phyloP scores from a whole-genome alignment of 2,888 invertebrate genomes.

The Drosophila tripunctata region DNA sequence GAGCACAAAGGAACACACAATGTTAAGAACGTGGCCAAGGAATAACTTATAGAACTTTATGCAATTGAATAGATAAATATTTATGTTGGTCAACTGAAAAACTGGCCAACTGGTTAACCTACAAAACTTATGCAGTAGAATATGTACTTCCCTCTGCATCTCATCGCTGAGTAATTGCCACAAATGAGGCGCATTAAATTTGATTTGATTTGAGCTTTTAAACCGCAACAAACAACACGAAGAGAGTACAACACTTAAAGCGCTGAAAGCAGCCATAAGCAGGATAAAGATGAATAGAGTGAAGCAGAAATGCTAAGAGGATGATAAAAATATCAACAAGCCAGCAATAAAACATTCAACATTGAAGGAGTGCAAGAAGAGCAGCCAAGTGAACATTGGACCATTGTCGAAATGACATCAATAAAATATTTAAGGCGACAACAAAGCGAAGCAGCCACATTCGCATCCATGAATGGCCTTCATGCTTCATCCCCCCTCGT shows the following conservation, averaged over 20 bases:
- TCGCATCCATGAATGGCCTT: slow-evolving; percentile 46
- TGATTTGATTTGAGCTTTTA: slow-evolving; percentile 55
- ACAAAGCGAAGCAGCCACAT: slow-evolving; percentile 43
- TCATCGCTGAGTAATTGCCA: slow-evolving; percentile 24
- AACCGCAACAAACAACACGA: slow-evolving; percentile 34
- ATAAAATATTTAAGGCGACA: slow-evolving; percentile 73
- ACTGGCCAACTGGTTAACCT: slow-evolving; percentile 3
- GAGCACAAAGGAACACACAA: slow-evolving; percentile 48
- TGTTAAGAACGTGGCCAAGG: slow-evolving; percentile 15
- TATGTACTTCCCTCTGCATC: not conserved
- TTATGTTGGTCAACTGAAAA: slow-evolving; percentile 40
- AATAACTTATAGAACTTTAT: slow-evolving; percentile 36
- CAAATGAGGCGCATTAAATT: slow-evolving; percentile 60
- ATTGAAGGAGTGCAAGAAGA: slow-evolving; percentile 29
- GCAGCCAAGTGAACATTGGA: slow-evolving; percentile 64
- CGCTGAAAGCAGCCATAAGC: slow-evolving; percentile 38
- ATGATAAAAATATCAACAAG: slow-evolving; percentile 71
- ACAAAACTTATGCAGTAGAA: not conserved
- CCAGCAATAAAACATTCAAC: slow-evolving; percentile 63
- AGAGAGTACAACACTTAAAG: slow-evolving; percentile 49
- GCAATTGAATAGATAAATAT: slow-evolving; percentile 52
- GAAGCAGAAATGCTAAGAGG: slow-evolving; percentile 4
- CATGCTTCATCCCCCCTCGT: slow-evolving; percentile 30
- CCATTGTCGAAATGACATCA: slow-evolving; percentile 75
- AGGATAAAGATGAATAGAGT: slow-evolving; percentile 17